Evolutionary conservation across 2,888 invertebrate species (phyloP).

Genomic region (Scaptomyza cyrtandrae): DNA sequence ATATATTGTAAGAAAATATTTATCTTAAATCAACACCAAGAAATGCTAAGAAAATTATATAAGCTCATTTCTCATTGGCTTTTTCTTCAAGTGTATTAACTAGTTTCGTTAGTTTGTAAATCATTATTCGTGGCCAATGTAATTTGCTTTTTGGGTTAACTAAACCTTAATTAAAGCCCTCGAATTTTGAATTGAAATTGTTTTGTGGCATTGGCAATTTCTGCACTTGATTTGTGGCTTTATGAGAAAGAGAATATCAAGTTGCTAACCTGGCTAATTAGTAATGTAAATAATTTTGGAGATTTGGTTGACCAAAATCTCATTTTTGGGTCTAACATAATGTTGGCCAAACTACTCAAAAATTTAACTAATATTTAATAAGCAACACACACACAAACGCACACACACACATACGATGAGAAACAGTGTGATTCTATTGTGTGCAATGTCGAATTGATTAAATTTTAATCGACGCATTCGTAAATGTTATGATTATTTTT

Average conservation of each 20-base stretch:
- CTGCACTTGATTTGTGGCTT: slow-evolving; percentile 14
- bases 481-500: slow-evolving; percentile 13
- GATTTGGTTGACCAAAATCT: slow-evolving; percentile 23
- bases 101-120: neutral
- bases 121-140: slow-evolving; percentile 33
- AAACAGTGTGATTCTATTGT: slow-evolving; percentile 13
- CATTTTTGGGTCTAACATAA: slow-evolving; percentile 4
- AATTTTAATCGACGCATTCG: slow-evolving; percentile 42
- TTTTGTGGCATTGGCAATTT: slow-evolving; percentile 2
- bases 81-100: neutral
- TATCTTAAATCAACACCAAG: no score
- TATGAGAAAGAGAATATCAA: neutral
- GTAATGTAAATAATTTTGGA: slow-evolving; percentile 31
- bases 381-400: slow-evolving; percentile 6
- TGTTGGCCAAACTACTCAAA: slow-evolving; percentile 16
- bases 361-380: slow-evolving; percentile 51
- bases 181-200: slow-evolving; percentile 7
- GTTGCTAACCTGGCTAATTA: slow-evolving; percentile 29
- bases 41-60: no score
- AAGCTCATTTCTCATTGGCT: no score
- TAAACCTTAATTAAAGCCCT: neutral
- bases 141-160: slow-evolving; percentile 14
- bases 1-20: no score
- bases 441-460: slow-evolving; percentile 49
- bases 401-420: slow-evolving; percentile 3